Evolutionary conservation across 2,797 vertebrate genomes (phyloP), one percentile per base, ranked within the genome.

Genomic region (Spheniscus humboldti): DNA sequence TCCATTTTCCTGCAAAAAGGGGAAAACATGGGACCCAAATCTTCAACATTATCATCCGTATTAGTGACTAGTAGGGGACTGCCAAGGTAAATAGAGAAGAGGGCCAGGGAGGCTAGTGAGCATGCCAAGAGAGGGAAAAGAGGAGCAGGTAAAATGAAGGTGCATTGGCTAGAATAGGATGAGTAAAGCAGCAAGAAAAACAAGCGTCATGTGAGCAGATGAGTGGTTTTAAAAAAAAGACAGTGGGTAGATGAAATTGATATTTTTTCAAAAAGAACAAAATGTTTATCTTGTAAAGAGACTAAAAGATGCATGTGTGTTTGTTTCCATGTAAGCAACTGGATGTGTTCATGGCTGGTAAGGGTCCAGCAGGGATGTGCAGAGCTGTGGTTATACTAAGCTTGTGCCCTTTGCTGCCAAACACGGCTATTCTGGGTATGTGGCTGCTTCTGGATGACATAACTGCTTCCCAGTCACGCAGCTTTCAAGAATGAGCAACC

Each of bases 341-440:
- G 75, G 45, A 9, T 20, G 55, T 11, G 31, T 31, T 60, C 18
- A 1, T 1, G 2, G 64, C 33, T 33, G 47, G 30, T 24, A 11
- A 52, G n/a, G 37, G 59, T 6, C 24, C 19, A 10, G 47, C 12
- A 24, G 73, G 47, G 47, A 6, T 16, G 22, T 1, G 1, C 50
- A 27, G 56, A 25, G 79, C 39, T 59, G 45, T 0, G 3, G 56
- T 39, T 8, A 4, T 0, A 10, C 24, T 6, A 6, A 25, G 35
- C 15, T 7, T 23, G 56, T 47, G 62, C 39, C 27, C n/a, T 30
- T 16, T 11, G 8, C 43, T 47, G 63, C 62, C 31, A n/a, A 6
- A 12, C 31, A 3, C 27, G 0, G 4, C 33, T 37, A 0, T 5
- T 22, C 9, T 3, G 35, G 52, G 52, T 7, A 2, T 2, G 31